Base-by-base conservation (phyloP, 2,888 invertebrate genomes). In the Harpagoxenus sublaevis region DNA sequence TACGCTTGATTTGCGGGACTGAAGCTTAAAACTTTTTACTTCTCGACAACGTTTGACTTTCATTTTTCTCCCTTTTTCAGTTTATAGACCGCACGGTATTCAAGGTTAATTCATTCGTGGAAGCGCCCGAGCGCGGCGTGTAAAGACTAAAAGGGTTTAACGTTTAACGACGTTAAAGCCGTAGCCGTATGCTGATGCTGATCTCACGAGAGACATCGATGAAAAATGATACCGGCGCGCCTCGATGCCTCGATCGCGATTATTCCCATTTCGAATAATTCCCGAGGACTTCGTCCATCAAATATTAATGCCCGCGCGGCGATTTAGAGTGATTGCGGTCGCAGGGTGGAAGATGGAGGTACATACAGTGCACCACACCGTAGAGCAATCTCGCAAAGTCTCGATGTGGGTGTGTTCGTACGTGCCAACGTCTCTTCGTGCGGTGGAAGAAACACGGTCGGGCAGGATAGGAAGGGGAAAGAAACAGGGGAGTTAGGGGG, bases 301-400 rank as follows among this genome's bases (percentile, higher is more conserved):
- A 92, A 92, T 92, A 92, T 93, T 92, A 92, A 84, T 84, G 86
- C 89, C 88, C 88, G 90, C 90, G 88, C 90, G 87, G 92, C 92
- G 92, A 93, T 93, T 93, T 93, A 92, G 91, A 92, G 88, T 92
- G 92, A 93, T 93, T 93, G 92, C 92, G 91, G 92, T 92, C 89
- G 91, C 91, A 51, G 74, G 81, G 45, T 79, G 79, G 82, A 84
- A 51, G 82, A 70, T 60, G 82, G 51, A 70, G 68, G 70, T 81
- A 70, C 79, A 39, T 81, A 70, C 79, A 39, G 23, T 68, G 83
- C 83, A 66, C 79, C 78, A 66, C 83, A 62, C 60, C 70, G 68
- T 57, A 42, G 82, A 62, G 84, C 82, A 84, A 84, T 84, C 82
- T 84, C 55, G 74, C 60, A 31, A 62, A 60, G 45, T 66, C 53